Evolutionary conservation across 2,797 vertebrate species (phyloP).

Genomic region (Catostomus latipinnis): DNA sequence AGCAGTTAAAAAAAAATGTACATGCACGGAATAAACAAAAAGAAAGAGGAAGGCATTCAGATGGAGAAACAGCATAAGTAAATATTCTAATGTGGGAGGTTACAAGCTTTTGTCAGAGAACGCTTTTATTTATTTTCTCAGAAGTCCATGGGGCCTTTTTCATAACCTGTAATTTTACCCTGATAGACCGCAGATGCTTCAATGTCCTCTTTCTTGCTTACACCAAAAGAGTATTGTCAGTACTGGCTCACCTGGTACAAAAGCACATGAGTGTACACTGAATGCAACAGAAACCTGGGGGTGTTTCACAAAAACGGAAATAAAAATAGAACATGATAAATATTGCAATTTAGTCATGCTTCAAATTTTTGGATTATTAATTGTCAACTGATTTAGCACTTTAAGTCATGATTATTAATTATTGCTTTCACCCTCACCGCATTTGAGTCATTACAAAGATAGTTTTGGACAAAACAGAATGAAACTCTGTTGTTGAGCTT

Average conservation of each 20-base stretch:
- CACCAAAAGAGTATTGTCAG: constrained; percentile 22
- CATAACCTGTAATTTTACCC: constrained; percentile 48
- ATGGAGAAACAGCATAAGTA: constrained; percentile 29
- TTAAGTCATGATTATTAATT: constrained; percentile 8
- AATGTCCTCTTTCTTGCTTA: neutral
- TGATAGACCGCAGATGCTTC: constrained; percentile 33
- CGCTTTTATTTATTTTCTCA: neutral
- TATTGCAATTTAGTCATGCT: constrained; percentile 21
- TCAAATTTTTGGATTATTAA: constrained; percentile 16
- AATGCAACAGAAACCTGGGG: constrained; percentile 6
- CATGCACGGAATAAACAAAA: neutral
- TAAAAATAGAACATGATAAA: constrained; percentile 3
- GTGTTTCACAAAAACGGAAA: neutral
- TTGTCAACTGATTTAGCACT: constrained; percentile 13
- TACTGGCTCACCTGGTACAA: constrained; percentile 30
- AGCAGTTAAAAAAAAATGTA: too few relatives aligned
- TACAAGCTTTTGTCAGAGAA: constrained; percentile 27
- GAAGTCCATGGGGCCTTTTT: constrained; percentile 33
- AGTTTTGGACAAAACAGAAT: neutral
- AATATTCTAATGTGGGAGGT: constrained; percentile 37
- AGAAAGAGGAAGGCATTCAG: constrained; percentile 6
- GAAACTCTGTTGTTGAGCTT: neutral
- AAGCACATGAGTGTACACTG: constrained; percentile 15
- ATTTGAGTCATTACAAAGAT: constrained; percentile 1
- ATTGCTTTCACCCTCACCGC: neutral